Conservation (phyloP, 2,888 invertebrate genomes). For the Copidosoma aretas region DNA sequence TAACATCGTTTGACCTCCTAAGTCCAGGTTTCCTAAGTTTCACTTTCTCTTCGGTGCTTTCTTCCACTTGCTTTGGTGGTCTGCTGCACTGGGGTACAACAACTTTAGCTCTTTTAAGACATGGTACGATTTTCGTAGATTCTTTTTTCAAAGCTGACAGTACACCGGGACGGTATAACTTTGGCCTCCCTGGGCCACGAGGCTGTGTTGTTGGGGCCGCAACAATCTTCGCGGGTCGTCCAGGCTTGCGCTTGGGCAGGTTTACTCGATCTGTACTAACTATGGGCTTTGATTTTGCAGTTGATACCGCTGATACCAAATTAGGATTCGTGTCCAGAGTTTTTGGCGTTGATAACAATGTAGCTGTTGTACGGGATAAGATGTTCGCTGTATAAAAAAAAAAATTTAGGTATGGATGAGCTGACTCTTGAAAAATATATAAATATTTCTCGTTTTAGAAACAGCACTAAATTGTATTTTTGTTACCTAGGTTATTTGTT, state of each 20-base stretch:
- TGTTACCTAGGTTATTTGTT: neutral
- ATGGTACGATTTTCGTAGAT: constrained; percentile 18
- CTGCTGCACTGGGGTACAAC: constrained; percentile 32
- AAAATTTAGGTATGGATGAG: too few relatives aligned
- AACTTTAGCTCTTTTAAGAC: constrained; percentile 31
- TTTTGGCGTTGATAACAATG: constrained; percentile 58
- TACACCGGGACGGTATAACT: constrained; percentile 27
- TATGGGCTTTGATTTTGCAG: constrained; percentile 50
- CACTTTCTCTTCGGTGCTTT: constrained; percentile 28
- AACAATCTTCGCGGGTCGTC: constrained; percentile 71
- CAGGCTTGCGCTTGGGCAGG: constrained; percentile 78
- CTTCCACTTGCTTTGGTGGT: constrained; percentile 12
- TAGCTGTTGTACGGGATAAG: constrained; percentile 54
- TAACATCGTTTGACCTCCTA: constrained; percentile 32
- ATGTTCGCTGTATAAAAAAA: neutral
- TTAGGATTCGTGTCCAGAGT: neutral
- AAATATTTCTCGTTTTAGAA: too few relatives aligned
- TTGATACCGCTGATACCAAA: neutral
- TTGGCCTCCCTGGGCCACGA: constrained; percentile 65
- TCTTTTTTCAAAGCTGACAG: constrained; percentile 11
- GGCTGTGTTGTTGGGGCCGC: constrained; percentile 60
- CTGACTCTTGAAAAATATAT: too few relatives aligned
- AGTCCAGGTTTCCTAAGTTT: constrained; percentile 32
- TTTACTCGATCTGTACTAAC: constrained; percentile 78
- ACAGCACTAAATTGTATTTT: neutral